These are phyloP conservation scores for Microtus oregoni DNA, from an alignment of 2,113 vertebrate species.

Conservation along the genomic window DNA sequence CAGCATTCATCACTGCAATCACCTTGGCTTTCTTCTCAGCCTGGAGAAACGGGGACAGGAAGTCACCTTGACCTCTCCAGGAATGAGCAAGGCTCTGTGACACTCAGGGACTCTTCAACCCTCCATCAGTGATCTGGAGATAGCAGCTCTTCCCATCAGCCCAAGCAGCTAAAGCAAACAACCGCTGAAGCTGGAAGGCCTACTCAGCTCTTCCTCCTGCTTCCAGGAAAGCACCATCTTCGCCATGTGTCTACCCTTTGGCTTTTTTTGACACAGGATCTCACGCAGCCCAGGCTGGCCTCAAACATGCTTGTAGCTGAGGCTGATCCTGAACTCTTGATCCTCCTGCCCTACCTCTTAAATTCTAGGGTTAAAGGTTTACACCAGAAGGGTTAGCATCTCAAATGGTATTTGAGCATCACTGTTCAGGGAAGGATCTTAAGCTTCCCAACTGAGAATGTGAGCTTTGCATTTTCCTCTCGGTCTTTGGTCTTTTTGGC, in stretches of 20 bases:
- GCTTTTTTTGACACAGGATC: neutral
- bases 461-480: too few species aligned
- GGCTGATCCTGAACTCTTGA: too few species aligned
- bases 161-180: neutral
- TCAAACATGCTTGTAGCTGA: too few species aligned
- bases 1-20: conserved; percentile 93
- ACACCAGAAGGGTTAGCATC: too few species aligned
- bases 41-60: conserved; percentile 81
- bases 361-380: too few species aligned
- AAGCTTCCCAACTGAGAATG: too few species aligned
- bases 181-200: neutral
- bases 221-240: neutral
- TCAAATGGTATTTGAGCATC: too few species aligned
- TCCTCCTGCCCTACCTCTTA: too few species aligned
- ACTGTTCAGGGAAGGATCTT: too few species aligned
- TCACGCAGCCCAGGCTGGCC: too few species aligned
- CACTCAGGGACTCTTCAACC: neutral
- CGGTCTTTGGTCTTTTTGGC: too few species aligned
- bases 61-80: conserved; percentile 41
- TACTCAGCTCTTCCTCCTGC: neutral
- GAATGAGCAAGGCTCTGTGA: neutral
- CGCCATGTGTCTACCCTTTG: neutral
- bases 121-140: neutral
- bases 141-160: neutral
- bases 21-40: conserved; percentile 98